Base-by-base conservation (phyloP, 2,113 vertebrate species). In the Hypomesus transpacificus region DNA sequence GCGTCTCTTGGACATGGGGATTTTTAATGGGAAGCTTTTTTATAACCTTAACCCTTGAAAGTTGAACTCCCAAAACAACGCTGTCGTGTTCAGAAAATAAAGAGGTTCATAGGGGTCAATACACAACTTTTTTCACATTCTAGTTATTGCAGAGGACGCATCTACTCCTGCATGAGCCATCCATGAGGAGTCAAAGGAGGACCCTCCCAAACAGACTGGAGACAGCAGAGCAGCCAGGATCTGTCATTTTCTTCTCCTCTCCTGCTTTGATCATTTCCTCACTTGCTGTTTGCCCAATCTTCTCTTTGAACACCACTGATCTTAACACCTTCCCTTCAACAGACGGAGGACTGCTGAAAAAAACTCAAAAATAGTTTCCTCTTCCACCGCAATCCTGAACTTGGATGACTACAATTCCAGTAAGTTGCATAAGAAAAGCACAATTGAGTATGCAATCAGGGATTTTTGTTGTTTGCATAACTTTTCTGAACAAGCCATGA, bases 251-350 rank as follows among this genome's bases (percentile, higher is more conserved):
- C 64, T 83, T 31, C n/a, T 75, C 63, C 56, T 66, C 70, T 16
- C 24, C 2, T 24, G 4, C 69, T 78, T 73, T 80, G 71, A 81
- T 84, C 70, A 72, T 26, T 66, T 53, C 68, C 28, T 68, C 20
- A 56, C 51, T 46, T 62, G 22, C 60, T 28, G 20, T 53, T 6
- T 18, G 2, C 16, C 56, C 51, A 56, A 76, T 69, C 60, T 65
- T 66, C 63, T 69, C n/a, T 68, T 50, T 52, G 39, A 56, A 74
- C 68, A 34, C 53, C 71, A 54, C 22, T 26, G 24, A 79, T 75
- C 74, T 68, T 26, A 22, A 53, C 66, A 62, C 20, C 52, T 34
- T 57, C 67, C 18, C 52, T 54, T 54, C 50, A 54, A 50, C 17
- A 64, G 63, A 50, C 1, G 20, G 39, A 46, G 63, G 21, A 50